These are phyloP conservation scores for Myripristis murdjan DNA, from an alignment of 2,797 vertebrate species.

Conservation along the genomic window DNA sequence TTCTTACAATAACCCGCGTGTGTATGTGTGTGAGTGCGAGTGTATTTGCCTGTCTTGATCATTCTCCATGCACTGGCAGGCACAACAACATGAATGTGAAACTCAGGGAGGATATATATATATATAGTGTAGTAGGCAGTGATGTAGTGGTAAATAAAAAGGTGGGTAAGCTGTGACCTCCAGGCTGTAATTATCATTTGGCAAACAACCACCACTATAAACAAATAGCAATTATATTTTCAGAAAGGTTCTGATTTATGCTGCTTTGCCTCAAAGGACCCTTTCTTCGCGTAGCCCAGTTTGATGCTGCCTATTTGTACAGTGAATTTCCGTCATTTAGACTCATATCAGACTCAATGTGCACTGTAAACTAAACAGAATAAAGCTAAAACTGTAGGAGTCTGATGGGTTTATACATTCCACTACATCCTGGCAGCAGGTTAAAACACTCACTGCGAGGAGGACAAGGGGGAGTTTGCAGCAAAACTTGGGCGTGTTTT, in stretches of 20 bases:
- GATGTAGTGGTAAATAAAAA: no score
- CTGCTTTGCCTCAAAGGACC: slow-evolving; percentile 1
- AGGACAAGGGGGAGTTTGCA: not conserved
- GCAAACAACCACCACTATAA: slow-evolving; percentile 45
- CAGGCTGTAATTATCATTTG: slow-evolving; percentile 52
- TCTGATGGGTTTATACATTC: slow-evolving; percentile 4
- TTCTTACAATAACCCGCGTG: slow-evolving; percentile 58
- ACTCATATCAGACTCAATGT: slow-evolving; percentile 13
- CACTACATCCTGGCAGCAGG: slow-evolving; percentile 5
- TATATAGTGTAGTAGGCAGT: slow-evolving; percentile 31
- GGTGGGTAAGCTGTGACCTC: slow-evolving; percentile 64
- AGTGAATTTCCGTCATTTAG: no score
- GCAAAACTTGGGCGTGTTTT: slow-evolving; percentile 16
- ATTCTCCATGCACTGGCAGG: slow-evolving; percentile 12
- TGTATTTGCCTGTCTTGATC: slow-evolving; percentile 21
- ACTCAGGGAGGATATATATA: slow-evolving; percentile 30
- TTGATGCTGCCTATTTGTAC: no score
- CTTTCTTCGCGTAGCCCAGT: no score
- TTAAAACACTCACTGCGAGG: slow-evolving; percentile 15
- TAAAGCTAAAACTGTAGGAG: not conserved
- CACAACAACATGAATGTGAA: slow-evolving; percentile 32
- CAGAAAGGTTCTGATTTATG: slow-evolving; percentile 13
- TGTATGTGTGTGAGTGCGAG: slow-evolving; percentile 41
- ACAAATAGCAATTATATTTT: slow-evolving; percentile 56
- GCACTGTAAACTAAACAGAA: no score